Percentiles rank a stretch among this genome's conserved stretches.
Evolutionary conservation across 2,113 vertebrate genomes (phyloP).

Genomic region (Pituophis catenifer): DNA sequence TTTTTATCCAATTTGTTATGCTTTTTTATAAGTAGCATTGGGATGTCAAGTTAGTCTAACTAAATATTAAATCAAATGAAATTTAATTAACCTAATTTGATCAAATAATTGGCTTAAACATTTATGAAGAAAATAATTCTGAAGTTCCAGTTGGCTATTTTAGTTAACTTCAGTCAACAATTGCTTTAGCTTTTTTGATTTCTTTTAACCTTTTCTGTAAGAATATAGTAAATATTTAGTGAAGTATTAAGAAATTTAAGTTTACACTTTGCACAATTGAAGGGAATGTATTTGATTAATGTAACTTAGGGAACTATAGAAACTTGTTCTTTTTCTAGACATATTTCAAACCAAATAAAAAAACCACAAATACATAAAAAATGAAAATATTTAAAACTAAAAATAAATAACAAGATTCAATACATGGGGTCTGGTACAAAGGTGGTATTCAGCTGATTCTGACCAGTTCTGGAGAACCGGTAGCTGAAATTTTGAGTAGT

Average conservation of each 20-base stretch:
- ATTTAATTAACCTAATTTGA: background rate
- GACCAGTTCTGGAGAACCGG: too few species aligned
- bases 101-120: background rate
- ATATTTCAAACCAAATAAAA: background rate
- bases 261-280: background rate
- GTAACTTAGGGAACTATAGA: background rate
- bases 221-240: background rate
- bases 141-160: conserved; percentile 59
- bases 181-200: background rate
- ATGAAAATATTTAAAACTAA: background rate
- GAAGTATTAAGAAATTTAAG: background rate
- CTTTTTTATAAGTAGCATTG: conserved; percentile 19
- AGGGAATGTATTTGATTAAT: background rate
- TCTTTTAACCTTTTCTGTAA: background rate
- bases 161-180: conserved; percentile 44
- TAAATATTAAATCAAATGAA: conserved; percentile 21
- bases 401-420: background rate
- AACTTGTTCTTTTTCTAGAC: background rate
- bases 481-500: too few species aligned
- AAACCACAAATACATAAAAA: background rate
- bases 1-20: background rate
- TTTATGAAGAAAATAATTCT: conserved; percentile 34
- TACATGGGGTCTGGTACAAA: background rate
- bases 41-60: conserved; percentile 33
- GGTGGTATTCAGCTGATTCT: too few species aligned